A percentile compares a stretch with the other conserved stretches of the same genome.
These are phyloP conservation scores for Apocheima hispidaria DNA, from an alignment of 2,888 invertebrate species.

Conservation along the genomic window DNA sequence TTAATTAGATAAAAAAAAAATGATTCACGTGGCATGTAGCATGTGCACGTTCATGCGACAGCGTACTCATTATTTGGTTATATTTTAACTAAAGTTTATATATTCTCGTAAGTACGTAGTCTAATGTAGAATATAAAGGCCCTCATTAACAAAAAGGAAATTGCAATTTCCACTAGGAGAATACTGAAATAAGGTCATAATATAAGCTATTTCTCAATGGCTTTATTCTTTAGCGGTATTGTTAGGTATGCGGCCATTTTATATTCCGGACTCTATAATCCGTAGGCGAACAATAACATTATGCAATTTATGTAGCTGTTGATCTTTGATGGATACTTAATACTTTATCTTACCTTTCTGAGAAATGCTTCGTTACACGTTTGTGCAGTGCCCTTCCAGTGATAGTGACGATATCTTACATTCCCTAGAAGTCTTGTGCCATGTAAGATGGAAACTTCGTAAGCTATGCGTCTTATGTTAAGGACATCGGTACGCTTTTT, in stretches of 20 bases:
- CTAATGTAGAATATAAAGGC: slow-evolving; percentile 73
- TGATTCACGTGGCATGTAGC: too few relatives aligned
- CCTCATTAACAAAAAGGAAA: slow-evolving; percentile 84
- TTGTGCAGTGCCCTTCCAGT: slow-evolving; percentile 94
- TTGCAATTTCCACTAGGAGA: slow-evolving; percentile 77
- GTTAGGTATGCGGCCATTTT: slow-evolving; percentile 33
- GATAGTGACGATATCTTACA: slow-evolving; percentile 91
- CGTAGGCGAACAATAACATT: slow-evolving; percentile 31
- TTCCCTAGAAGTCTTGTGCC: slow-evolving; percentile 89
- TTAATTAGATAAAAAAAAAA: not conserved
- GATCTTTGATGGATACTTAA: slow-evolving; percentile 1
- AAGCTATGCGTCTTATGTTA: slow-evolving; percentile 89
- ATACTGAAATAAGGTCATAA: slow-evolving; percentile 82
- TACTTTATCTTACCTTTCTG: slow-evolving; percentile 89
- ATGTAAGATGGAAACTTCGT: slow-evolving; percentile 89
- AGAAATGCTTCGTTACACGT: slow-evolving; percentile 96
- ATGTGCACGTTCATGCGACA: not conserved
- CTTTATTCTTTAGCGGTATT: slow-evolving; percentile 57
- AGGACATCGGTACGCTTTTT: slow-evolving; percentile 88
- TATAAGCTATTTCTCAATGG: slow-evolving; percentile 68
- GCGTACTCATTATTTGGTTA: not conserved
- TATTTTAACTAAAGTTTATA: not conserved
- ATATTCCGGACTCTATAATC: slow-evolving; percentile 34
- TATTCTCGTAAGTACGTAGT: slow-evolving; percentile 47
- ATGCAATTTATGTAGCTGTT: slow-evolving; percentile 19